Base-by-base conservation (phyloP, 2,113 vertebrate genomes). In the Rana temporaria region DNA sequence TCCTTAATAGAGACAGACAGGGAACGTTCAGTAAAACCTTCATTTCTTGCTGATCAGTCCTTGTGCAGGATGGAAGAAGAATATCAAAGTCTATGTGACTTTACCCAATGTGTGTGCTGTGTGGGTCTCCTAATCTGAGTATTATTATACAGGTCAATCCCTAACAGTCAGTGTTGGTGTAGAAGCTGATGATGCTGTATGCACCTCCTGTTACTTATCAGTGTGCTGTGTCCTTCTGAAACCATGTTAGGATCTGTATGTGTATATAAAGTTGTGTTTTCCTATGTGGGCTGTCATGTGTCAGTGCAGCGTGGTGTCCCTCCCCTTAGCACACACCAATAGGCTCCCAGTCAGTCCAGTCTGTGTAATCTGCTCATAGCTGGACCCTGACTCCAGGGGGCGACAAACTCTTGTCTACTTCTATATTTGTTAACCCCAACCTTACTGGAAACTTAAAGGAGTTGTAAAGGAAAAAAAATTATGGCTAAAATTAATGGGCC, bases 311-410 rank as follows among this genome's bases (percentile, higher is more conserved):
- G 6, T 4, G 56, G 6, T 4, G 56, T n/a, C n/a, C 72, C 72
- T 60, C 72, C 70, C 32, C 56, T n/a, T 16, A 18, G 20, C 24
- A 2, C 17, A 32, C 56, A 16, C 72, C 72, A 62, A 75, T 75
- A 60, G 30, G 72, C 56, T 75, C 56, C 56, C 17, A n/a, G 55
- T 9, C 56, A 38, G 19, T 4, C 30, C n/a, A 34, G 30, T 16
- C 56, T 57, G 72, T 17, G 26, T 22, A 14, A 74, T 17, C 56
- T 42, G 19, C 2, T 53, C 16, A 16, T 24, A 30, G 20, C 70
- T 18, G 56, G 59, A 74, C 70, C 72, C 60, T 60, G 56, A 75
- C 56, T 63, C 24, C 22, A 63, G 60, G 15, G 20, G 60, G 20
- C 24, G 42, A 12, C 42, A 48, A 9, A 48, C 42, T 48, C 42